Percentiles rank a stretch among this genome's conserved stretches.
Conservation (phyloP, 2,113 vertebrate genomes). For the Sakesphorus luctuosus region DNA sequence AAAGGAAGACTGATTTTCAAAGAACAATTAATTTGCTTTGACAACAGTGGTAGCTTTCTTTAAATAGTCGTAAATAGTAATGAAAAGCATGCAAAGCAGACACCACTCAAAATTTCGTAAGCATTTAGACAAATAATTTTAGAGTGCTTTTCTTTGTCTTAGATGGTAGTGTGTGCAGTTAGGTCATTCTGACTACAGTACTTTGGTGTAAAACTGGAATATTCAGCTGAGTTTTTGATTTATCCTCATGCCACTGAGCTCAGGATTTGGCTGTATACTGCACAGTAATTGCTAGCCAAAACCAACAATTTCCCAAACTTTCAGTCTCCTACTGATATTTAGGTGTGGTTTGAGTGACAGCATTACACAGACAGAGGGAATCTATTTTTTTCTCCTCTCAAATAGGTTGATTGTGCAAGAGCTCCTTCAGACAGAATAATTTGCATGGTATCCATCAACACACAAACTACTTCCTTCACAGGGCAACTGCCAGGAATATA, state of each 20-base stretch:
- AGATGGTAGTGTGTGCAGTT: background rate
- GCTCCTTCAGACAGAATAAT: slow-evolving; percentile 52
- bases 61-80: slow-evolving; percentile 58
- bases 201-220: background rate
- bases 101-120: background rate
- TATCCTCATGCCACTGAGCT: background rate
- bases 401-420: slow-evolving; percentile 36
- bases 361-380: slow-evolving; percentile 20
- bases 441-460: slow-evolving; percentile 50
- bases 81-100: slow-evolving; percentile 29
- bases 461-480: slow-evolving; percentile 46
- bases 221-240: background rate
- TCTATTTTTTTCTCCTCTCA: slow-evolving; percentile 1
- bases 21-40: slow-evolving; percentile 72
- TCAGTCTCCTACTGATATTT: slow-evolving; percentile 49
- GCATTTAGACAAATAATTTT: slow-evolving; percentile 28
- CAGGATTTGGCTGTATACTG: background rate
- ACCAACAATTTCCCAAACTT: slow-evolving; percentile 29
- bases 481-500: background rate
- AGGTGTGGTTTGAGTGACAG: slow-evolving; percentile 38
- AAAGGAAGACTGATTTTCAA: slow-evolving; percentile 71
- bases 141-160: background rate
- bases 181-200: background rate
- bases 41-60: slow-evolving; percentile 58
- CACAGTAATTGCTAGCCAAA: slow-evolving; percentile 15